Evolutionary conservation across 2,797 vertebrate genomes (phyloP), one percentile per base, ranked within the genome.

Genomic region (Echiichthys vipera): DNA sequence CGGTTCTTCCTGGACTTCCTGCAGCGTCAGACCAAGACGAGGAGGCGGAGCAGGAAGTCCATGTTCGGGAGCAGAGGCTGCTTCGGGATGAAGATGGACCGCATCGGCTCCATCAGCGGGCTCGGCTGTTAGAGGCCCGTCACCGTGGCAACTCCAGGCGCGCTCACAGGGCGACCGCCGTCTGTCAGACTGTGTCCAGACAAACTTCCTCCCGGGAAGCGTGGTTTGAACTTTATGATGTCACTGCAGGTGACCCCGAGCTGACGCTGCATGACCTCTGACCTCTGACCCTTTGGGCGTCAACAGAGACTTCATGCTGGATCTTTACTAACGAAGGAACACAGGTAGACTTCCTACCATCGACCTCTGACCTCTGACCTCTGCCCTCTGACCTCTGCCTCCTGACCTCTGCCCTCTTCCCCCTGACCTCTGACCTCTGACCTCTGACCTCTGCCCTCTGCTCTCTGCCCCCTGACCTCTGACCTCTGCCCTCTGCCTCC

Each of bases 31-130:
- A 68, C 71, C 29, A 92, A 84, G 70, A 84, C 90, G 40, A 82
- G 83, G 57, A 88, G 89, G 65, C 83, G 93, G 61, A 90, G 76
- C 83, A 69, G 90, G 63, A 95, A 93, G 84, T 84, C 84, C 0
- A 85, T 84, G 75, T 75, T 85, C 3, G 37, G 84, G 37, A 87
- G 89, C 0, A 86, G 92, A 36, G 94, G 94, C 56, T 95, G 94
- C 55, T 95, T 95, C 4, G 94, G 94, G 51, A 90, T 94, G 89
- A 95, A 95, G 84, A 90, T 95, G 89, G 94, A 95, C 78, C 93
- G 94, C 6, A 95, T 95, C 7, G 94, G 94, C 29, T 89, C 92
- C 43, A 67, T 94, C 75, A 95, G 94, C 0, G 93, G 94, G 1
- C 78, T 95, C 27, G 94, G 94, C 39, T 95, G 94, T 71, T 95